Base-by-base conservation (phyloP, 92 coral and sea anemone species). In the Parazoanthus atlanticus region DNA sequence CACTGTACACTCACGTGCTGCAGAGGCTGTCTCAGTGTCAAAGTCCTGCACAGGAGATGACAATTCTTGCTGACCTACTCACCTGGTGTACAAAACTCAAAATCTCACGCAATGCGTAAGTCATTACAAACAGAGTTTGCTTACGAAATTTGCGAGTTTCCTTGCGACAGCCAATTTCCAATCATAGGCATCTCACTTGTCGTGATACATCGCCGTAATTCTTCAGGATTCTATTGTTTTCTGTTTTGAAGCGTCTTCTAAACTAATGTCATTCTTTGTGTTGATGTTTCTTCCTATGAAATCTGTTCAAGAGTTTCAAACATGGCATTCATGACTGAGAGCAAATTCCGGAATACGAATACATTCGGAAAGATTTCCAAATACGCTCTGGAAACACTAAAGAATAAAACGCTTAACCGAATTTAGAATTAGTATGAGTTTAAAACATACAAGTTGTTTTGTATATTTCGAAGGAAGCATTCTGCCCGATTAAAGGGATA, bases 1-100 rank as follows among this genome's bases (percentile, higher is more conserved):
- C 98, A 2, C 92, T 97, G 52, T 97, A 95, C 84, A 92, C 96
- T 6, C 93, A 95, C 88, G 95, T 94, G n/a, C 94, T 97, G 28
- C 96, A 92, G 76, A 91, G 86, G 90, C 70, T 97, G 34, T 90
- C 98, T 29, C 91, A 89, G 33, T 93, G 98, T 49, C 88, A 93
- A 70, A 95, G 97, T 67, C 93, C 94, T 32, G 95, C 72, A 85
- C 93, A 93, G 80, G 99, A 97, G 82, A 93, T 91, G 93, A 65
- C 84, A 21, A 89, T 95, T 33, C 69, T 97, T 3, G 86, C 92
- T 21, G 98, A 97, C 69, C 85, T 95, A 33, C 94, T 92, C 61
- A 88, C 84, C 6, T 97, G 99, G 99, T 90, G 95, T 81, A 91
- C 90, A 30, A 94, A 91, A 52, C 54, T 97, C 66, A 95, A 94